Conservation (phyloP, 1,140 invertebrate genomes). For the Lucilia sericata region DNA sequence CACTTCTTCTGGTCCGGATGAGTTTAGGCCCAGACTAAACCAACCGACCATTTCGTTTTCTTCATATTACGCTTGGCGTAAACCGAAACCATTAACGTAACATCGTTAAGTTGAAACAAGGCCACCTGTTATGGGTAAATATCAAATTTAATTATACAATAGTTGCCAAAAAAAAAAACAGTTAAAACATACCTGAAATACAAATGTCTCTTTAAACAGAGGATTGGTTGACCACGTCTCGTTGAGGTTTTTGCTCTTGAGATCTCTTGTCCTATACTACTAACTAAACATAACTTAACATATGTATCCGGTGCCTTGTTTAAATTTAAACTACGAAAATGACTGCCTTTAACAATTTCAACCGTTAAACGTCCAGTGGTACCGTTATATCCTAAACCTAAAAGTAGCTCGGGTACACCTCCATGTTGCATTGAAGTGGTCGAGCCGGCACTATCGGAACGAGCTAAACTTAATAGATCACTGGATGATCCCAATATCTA, state of each 20-base stretch:
- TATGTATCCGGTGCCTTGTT: constrained; percentile 91
- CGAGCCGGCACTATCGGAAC: constrained; percentile 92
- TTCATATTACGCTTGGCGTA: constrained; percentile 93
- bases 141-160: no score
- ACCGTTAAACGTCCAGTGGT: constrained; percentile 91
- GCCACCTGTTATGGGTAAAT: constrained; percentile 77
- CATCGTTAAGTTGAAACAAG: constrained; percentile 94
- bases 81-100: constrained; percentile 92
- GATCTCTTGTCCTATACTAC: constrained; percentile 92
- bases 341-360: constrained; percentile 92
- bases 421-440: constrained; percentile 92
- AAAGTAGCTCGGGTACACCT: constrained; percentile 87
- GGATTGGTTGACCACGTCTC: constrained; percentile 91
- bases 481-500: constrained; percentile 69
- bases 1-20: constrained; percentile 91
- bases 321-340: constrained; percentile 83
- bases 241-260: constrained; percentile 91
- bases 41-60: constrained; percentile 97
- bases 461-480: constrained; percentile 82
- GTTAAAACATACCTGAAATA: constrained; percentile 86
- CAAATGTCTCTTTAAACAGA: constrained; percentile 94
- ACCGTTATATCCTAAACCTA: constrained; percentile 92
- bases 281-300: constrained; percentile 90
- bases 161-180: no score
- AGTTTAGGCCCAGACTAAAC: constrained; percentile 92